Evolutionary conservation across 2,797 vertebrate species (phyloP).

Genomic region (Columba guinea): DNA sequence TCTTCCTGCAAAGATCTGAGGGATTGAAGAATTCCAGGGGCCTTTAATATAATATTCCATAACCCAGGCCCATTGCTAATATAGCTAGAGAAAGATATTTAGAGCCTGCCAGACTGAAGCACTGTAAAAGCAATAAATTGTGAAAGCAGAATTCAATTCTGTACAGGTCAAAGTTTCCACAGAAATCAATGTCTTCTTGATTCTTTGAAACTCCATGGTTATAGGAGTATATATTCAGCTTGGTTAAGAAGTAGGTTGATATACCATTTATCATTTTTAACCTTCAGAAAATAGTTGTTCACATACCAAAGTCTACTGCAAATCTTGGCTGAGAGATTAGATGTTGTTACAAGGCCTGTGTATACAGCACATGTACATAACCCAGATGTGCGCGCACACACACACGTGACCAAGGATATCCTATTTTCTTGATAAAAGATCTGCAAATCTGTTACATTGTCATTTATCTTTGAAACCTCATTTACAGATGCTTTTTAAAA

Average conservation of each 20-base stretch:
- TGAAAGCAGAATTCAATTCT: conserved; percentile 43
- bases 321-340: not conserved
- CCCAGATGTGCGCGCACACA: rapidly evolving
- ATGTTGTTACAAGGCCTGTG: not conserved
- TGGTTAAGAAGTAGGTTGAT: not conserved
- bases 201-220: not conserved
- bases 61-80: conserved; percentile 10
- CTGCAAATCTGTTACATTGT: not conserved
- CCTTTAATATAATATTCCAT: conserved; percentile 58
- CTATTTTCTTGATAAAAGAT: not conserved
- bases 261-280: not conserved
- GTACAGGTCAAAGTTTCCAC: conserved; percentile 13
- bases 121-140: conserved; percentile 44
- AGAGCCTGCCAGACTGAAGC: conserved; percentile 19
- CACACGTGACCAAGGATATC: not conserved
- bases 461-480: not conserved
- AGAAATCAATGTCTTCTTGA: conserved; percentile 1
- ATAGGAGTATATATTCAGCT: not conserved
- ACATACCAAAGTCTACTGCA: not conserved
- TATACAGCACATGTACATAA: not conserved
- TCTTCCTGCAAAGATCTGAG: conserved; percentile 44
- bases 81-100: not conserved
- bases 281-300: not conserved
- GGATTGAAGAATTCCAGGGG: conserved; percentile 49
- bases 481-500: not conserved